Evolutionary conservation across 2,888 invertebrate species (phyloP), one percentile per base, ranked within the genome.

Genomic region (Acronicta leporina): DNA sequence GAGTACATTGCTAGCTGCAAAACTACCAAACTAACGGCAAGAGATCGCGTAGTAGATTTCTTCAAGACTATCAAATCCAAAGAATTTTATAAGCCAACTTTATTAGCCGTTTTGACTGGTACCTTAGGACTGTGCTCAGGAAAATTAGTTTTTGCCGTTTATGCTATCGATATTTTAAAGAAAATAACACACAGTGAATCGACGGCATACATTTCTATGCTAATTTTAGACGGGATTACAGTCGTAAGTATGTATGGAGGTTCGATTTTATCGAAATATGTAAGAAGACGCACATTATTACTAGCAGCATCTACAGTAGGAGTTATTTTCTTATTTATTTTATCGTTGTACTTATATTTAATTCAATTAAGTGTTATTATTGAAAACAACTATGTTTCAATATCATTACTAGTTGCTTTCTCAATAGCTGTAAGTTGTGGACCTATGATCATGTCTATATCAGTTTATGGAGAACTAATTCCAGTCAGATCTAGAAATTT

Each of bases 221-320:
- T 88, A 14, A 80, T 86, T 43, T 67, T 88, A 46, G 88, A 88
- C 46, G 89, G 85, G 1, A 60, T 87, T 0, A 84, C 87, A 13
- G 79, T 89, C 1, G 9, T 77, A 0, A 78, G 84, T 46, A 83
- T 83, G 82, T 86, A 85, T 27, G 59, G 16, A 41, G 82, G 84
- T 8, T 70, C 79, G 40, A 11, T 47, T 25, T 40, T 84, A 46
- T 64, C 80, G 0, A 85, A 70, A 63, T 46, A 62, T 14, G 30
- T 82, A 0, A 85, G 73, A 60, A 69, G 83, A 45, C 75, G 85
- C 25, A 56, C 75, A 3, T 65, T 85, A 10, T 63, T 88, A 3
- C 47, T 87, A 2, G 44, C 48, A 0, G 50, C 82, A 0, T 70
- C 83, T 1, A 48, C 73, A 7, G 35, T 79, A 11, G 79, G 68